Evolutionary conservation across 2,113 vertebrate genomes (phyloP), one percentile per base, ranked within the genome.

Genomic region (Stegastes partitus): DNA sequence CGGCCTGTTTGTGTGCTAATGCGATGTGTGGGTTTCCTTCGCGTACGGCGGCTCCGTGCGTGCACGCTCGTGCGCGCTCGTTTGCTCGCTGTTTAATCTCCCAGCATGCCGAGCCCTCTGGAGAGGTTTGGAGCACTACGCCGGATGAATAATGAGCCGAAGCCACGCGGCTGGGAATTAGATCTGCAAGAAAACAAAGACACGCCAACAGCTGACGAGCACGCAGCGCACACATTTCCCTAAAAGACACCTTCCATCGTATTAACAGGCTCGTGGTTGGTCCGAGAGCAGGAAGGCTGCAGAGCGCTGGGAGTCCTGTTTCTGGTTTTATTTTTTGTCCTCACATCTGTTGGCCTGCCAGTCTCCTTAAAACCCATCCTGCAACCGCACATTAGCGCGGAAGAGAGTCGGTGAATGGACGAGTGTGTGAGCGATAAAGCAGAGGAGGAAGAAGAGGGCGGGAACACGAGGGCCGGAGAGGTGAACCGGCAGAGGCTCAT

Each of bases 61-160:
- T 26, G 39, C 15, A 42, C 9, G 71, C 45, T 18, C 51, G 68
- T 82, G 51, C 22, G n/a, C 62, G 81, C 77, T 84, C 85, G 72
- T 90, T 82, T 88, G 70, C 70, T 34, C 8, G 73, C 83, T 87
- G 82, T 79, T 86, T 91, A 91, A 91, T 93, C 86, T 92, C 89
- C 84, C 87, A 87, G 89, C 87, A 89, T 90, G 84, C 83, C 54
- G 65, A 78, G 85, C 73, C 79, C 88, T 83, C 87, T 75, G 83
- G 89, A 89, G 91, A 74, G 81, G 75, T 83, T 87, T 82, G 79
- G 85, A 91, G 83, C 84, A 68, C 82, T 79, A 79, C 82, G 89
- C 74, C 76, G 88, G 87, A 84, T 92, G 90, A 92, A 91, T 93
- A 91, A 92, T 91, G 91, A 94, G 89, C 89, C 49, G 61, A 75